Evolutionary conservation across 2,888 invertebrate species (phyloP).

Genomic region (Acanthococcus lagerstroemiae): DNA sequence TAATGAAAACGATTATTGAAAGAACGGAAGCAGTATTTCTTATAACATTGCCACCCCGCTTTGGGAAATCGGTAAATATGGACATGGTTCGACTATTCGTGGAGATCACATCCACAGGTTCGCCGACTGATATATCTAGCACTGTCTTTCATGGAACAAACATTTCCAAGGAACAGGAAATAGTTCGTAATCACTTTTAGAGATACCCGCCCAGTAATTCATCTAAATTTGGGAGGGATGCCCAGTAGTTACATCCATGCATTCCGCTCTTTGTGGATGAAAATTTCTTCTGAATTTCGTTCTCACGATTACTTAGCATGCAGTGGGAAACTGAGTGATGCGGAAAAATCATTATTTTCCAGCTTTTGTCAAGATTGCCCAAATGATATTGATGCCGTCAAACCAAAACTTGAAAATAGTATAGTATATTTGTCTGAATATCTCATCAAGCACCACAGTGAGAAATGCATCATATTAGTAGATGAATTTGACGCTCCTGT

Average conservation of each 20-base stretch:
- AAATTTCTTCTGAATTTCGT: not conserved
- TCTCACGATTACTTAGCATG: not conserved
- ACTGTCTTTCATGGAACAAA: not conserved
- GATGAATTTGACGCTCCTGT: not conserved
- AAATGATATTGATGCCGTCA: not conserved
- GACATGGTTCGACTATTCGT: not conserved
- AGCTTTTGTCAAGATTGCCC: not conserved
- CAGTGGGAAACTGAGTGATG: not conserved
- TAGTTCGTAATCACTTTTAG: not conserved
- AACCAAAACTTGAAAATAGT: not conserved
- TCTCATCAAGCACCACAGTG: not conserved
- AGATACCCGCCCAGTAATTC: not conserved
- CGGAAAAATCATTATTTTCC: not conserved
- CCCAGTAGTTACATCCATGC: not conserved
- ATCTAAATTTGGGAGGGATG: not conserved
- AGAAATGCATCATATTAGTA: not conserved
- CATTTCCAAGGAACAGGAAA: not conserved
- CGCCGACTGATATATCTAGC: not conserved
- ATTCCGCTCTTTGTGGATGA: not conserved
- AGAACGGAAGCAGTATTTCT: not conserved
- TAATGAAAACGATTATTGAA: not conserved
- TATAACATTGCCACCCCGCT: not conserved
- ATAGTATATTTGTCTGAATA: not conserved
- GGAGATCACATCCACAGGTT: not conserved
- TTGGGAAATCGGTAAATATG: not conserved